These are phyloP conservation scores for Orientallactaga sibirica DNA, from an alignment of 2,797 vertebrate genomes.

Conservation along the genomic window DNA sequence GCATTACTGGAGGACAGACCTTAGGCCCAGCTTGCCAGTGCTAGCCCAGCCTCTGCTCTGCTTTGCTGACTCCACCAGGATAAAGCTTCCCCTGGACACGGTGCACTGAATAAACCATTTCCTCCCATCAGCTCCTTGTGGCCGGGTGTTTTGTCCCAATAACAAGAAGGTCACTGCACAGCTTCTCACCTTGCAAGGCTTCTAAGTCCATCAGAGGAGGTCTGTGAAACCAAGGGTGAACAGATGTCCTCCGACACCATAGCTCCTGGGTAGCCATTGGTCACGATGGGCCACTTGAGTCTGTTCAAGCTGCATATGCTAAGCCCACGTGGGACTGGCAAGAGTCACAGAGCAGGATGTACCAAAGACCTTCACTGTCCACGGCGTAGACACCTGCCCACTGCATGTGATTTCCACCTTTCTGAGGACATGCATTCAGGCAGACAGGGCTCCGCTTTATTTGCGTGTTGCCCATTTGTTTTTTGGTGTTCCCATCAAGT, in stretches of 20 bases:
- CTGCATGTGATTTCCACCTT: neutral
- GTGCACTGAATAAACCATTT: too few relatives aligned
- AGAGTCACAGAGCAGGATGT: neutral
- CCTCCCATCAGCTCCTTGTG: too few relatives aligned
- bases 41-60: too few relatives aligned
- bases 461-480: neutral
- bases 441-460: rapidly evolving
- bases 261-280: neutral
- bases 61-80: too few relatives aligned
- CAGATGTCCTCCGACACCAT: neutral
- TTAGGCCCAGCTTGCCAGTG: too few relatives aligned
- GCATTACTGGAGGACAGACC: too few relatives aligned
- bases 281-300: neutral
- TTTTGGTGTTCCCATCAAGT: too few relatives aligned
- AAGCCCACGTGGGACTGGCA: neutral
- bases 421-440: neutral
- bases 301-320: neutral
- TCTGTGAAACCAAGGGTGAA: constrained; percentile 69
- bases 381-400: constrained; percentile 29
- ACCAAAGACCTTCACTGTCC: neutral
- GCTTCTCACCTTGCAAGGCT: constrained; percentile 41
- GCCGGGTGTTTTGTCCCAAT: too few relatives aligned
- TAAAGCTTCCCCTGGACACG: too few relatives aligned
- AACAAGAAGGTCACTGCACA: neutral
- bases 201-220: constrained; percentile 9